phyloP scores from a whole-genome alignment of 2,113 vertebrate species.

The Rhinoptilus africanus region DNA sequence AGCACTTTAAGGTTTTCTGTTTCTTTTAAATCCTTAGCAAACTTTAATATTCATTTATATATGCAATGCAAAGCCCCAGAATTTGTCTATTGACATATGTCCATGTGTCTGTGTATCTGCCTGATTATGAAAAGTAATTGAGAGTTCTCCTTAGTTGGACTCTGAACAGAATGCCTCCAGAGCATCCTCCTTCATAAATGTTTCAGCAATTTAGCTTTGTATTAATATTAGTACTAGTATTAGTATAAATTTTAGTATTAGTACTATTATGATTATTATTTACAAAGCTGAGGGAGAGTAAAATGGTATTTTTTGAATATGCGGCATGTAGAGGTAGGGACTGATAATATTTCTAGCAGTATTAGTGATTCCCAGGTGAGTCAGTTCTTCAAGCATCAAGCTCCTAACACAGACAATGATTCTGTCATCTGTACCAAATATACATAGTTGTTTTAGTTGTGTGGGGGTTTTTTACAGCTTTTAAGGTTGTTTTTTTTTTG shows the following conservation, averaged over 20 bases:
- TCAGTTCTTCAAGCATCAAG: background rate
- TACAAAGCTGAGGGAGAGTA: background rate
- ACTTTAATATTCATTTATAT: background rate
- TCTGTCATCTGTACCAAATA: background rate
- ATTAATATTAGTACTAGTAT: background rate
- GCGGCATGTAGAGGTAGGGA: background rate
- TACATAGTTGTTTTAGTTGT: background rate
- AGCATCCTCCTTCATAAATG: background rate
- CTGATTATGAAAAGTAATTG: background rate
- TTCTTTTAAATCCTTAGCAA: background rate
- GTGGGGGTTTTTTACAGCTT: background rate
- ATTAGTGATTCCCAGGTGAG: background rate
- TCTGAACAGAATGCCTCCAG: background rate
- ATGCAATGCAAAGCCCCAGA: background rate
- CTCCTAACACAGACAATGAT: background rate
- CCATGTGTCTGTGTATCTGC: background rate
- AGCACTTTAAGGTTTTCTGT: background rate
- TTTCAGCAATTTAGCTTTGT: background rate
- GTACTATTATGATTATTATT: background rate
- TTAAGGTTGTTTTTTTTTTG: background rate
- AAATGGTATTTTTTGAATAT: background rate
- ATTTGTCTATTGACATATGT: background rate
- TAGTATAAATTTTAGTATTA: background rate
- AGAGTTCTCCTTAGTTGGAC: background rate
- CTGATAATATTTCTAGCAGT: background rate